Conservation (phyloP, 2,797 vertebrate species). For the Ataeniobius toweri region DNA sequence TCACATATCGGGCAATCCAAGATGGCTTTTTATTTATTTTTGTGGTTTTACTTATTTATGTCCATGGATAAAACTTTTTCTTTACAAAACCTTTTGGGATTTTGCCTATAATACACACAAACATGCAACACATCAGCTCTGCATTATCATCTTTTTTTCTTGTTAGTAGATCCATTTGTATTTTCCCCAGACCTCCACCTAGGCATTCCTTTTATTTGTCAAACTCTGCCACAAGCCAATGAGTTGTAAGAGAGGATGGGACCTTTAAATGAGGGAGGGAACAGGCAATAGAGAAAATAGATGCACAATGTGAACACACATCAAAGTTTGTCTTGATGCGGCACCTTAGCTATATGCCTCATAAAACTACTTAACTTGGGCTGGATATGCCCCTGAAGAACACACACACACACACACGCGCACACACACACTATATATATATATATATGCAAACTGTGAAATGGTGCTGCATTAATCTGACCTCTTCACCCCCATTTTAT, state of each 20-base stretch:
- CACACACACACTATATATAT: too few species aligned
- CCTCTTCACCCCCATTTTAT: neutral
- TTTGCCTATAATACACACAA: neutral
- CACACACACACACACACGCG: too few species aligned
- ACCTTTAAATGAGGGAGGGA: conserved; percentile 10
- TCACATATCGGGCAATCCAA: neutral
- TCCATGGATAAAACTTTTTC: neutral
- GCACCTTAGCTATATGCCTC: conserved; percentile 4
- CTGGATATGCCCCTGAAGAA: neutral
- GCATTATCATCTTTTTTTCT: neutral
- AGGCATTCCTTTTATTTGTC: neutral
- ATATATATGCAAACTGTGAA: neutral
- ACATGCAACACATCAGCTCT: neutral
- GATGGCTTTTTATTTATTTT: neutral
- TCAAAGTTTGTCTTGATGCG: neutral
- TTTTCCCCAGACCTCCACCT: neutral
- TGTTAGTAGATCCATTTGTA: neutral
- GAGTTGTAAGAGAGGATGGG: neutral
- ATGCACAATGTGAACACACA: neutral
- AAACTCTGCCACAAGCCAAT: neutral
- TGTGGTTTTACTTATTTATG: neutral
- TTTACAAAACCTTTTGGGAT: neutral
- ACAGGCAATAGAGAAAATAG: neutral
- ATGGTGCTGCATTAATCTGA: neutral
- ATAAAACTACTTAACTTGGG: conserved; percentile 6